Evolutionary conservation across 2,797 vertebrate genomes (phyloP), one percentile per base, ranked within the genome.

Genomic region (Mormyrops attenuatus): DNA sequence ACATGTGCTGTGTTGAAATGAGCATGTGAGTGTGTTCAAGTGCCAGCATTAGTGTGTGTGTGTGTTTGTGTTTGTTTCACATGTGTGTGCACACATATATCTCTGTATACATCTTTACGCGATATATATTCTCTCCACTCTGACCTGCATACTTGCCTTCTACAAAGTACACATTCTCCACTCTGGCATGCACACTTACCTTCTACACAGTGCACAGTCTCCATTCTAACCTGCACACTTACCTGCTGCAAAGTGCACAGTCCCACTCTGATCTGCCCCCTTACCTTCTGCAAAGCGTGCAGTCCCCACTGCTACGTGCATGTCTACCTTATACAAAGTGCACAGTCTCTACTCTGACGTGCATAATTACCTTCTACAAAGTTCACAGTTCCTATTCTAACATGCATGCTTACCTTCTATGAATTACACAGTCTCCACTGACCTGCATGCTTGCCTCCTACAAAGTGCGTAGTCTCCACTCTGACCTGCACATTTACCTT

Each of bases 291-390:
- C 41, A 41, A 41, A 41, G 3, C 3, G 41, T 1, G 3, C 41
- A 41, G 41, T 41, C 41, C 41, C 41, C 41, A 41, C 41, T 41
- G 1, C 3, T 1, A 41, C 41, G 3, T 41, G 41, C 7, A 41
- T 41, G 41, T n/a, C n/a, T n/a, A 55, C 53, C 53, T 5, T 55
- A 55, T 17, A 55, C 53, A 55, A 60, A 60, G n/a, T 20, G 55
- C 55, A 60, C 3, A 60, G 55, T 47, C 6, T 1, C 44, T 6
- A 47, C 44, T 47, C 44, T 0, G 49, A 49, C 49, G 2, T 50
- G 49, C 49, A 52, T 13, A 52, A 3, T 89, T 92, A 98, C 98
- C 96, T 96, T 96, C 96, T 90, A 95, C 92, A 92, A 95, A 97
- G 3, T 91, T 88, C 90, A 94, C 93, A 89, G 94, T 97, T 92